Evolutionary conservation across 2,888 invertebrate genomes (phyloP).

Genomic region (Chelonus formosanus): DNA sequence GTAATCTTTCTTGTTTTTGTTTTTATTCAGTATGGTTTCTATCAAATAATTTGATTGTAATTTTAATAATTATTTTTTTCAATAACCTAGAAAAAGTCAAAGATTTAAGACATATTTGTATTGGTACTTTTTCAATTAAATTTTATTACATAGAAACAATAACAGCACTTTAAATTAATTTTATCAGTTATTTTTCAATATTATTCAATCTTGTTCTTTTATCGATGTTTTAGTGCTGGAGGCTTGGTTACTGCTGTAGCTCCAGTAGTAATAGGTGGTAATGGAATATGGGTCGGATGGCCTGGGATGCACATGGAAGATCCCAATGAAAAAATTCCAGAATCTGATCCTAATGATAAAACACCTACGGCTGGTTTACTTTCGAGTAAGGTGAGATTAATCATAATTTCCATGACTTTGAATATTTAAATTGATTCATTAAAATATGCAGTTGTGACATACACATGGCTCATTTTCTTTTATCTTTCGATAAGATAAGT

Average conservation of each 20-base stretch:
- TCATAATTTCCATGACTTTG: not conserved
- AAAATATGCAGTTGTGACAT: too few species aligned
- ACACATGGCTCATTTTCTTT: too few species aligned
- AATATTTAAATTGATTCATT: too few species aligned
- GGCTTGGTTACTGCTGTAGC: conserved; percentile 91
- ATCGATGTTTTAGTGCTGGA: conserved; percentile 75
- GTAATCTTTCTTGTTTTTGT: too few species aligned
- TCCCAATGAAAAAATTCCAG: conserved; percentile 81
- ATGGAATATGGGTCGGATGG: conserved; percentile 92
- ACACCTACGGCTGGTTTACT: conserved; percentile 87
- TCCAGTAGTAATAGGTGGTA: conserved; percentile 85
- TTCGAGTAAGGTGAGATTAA: conserved; percentile 76
- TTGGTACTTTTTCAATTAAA: not conserved
- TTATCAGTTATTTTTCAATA: not conserved
- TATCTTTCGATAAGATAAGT: too few species aligned
- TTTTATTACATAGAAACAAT: not conserved
- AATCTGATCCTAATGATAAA: conserved; percentile 85
- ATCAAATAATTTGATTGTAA: too few species aligned
- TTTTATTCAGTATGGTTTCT: too few species aligned
- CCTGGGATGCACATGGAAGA: conserved; percentile 85
- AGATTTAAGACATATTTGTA: too few species aligned
- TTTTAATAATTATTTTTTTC: too few species aligned
- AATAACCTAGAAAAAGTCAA: too few species aligned
- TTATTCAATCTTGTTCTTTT: conserved; percentile 7
- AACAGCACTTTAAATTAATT: too few species aligned